phyloP scores from a whole-genome alignment of 2,797 vertebrate genomes.

The Bothrops alternatus region DNA sequence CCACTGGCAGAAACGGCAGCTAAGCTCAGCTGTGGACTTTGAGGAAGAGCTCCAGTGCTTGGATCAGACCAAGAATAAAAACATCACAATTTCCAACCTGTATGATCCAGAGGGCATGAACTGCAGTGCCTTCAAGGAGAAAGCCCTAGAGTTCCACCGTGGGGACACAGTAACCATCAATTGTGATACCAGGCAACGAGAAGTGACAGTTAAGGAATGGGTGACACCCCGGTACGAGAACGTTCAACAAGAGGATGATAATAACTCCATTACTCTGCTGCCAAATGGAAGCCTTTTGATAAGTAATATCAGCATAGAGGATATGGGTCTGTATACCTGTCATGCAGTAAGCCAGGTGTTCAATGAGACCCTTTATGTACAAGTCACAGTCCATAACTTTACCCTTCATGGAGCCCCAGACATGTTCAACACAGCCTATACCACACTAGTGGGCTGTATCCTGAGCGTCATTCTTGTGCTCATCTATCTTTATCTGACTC shows the following conservation, averaged over 20 bases:
- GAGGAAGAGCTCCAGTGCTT: conserved; percentile 82
- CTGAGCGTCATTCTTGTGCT: conserved; percentile 94
- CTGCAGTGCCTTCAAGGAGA: conserved; percentile 87
- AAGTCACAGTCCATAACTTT: conserved; percentile 90
- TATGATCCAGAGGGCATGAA: conserved; percentile 75
- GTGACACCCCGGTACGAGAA: conserved; percentile 77
- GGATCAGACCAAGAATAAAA: conserved; percentile 44
- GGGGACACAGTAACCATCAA: conserved; percentile 78
- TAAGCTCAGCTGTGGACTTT: conserved; percentile 90
- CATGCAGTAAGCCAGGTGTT: conserved; percentile 80
- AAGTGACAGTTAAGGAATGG: conserved; percentile 81
- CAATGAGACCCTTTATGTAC: conserved; percentile 92
- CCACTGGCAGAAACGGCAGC: conserved; percentile 83
- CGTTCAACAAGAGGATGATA: conserved; percentile 69
- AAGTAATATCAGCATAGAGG: conserved; percentile 73
- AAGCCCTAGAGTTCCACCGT: conserved; percentile 81
- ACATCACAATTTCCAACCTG: conserved; percentile 74
- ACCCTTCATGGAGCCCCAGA: conserved; percentile 81
- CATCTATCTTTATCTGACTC: conserved; percentile 95
- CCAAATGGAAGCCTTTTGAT: conserved; percentile 82
- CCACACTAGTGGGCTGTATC: conserved; percentile 93
- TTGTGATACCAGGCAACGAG: conserved; percentile 87
- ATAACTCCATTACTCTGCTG: conserved; percentile 76
- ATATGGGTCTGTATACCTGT: conserved; percentile 90
- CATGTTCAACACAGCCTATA: conserved; percentile 92